Evolutionary conservation across 1,140 invertebrate species (phyloP), one percentile per base, ranked within the genome.

Genomic region (Macrotrachela quadricornifera): DNA sequence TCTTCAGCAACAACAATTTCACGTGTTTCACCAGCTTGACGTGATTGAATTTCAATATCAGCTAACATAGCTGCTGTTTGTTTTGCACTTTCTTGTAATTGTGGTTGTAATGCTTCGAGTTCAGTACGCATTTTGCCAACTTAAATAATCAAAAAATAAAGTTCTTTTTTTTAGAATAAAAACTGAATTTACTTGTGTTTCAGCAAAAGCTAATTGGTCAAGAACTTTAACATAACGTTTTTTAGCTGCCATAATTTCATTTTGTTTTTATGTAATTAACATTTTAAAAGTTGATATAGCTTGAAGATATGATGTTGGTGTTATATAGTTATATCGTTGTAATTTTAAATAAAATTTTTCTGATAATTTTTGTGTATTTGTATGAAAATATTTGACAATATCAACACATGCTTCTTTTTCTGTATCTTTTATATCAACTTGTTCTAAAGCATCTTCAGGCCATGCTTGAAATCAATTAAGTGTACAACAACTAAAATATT

Each of bases 221-320:
- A 90, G 72, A 39, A 85, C 85, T 59, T 78, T 79, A 1, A 83
- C 70, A 62, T 90, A 91, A 56, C 84, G 72, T 67, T 79, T 69
- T 62, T 82, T 85, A 1, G 79, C 79, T 45, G 75, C 69, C 68
- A 77, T 77, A 1, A 83, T 73, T 63, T 86, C 80, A 53, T 78
- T 74, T 66, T 86, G 82, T 65, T 85, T 87, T 50, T 70, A 71
- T 10, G 73, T 76, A 17, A 83, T 81, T 11, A 90, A 68, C 1
- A 73, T 75, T 18, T 80, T 79, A 62, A 85, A 90, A 0, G 79
- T 79, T 56, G 77, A 76, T 40, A 91, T 85, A 36, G 90, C 71
- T 67, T 86, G 82, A 42, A 90, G 73, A 65, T 87, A 91, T 0
- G 83, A 85, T 6, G 83, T 81, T 0, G 85, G 85, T 0, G 86